phyloP scores from a whole-genome alignment of 2,113 vertebrate genomes.

The Pleuronectes platessa region DNA sequence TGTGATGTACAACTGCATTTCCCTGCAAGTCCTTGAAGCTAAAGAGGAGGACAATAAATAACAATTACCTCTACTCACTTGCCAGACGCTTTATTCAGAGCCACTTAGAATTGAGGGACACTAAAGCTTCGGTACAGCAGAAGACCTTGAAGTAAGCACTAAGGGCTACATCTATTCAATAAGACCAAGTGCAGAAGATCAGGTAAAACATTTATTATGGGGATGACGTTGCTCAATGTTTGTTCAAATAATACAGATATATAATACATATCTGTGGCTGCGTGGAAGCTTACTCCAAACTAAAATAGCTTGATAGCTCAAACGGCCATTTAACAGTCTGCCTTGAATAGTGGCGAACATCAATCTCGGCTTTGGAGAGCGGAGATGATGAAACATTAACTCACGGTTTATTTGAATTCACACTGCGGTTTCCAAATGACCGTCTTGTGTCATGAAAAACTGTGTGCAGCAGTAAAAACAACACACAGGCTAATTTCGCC shows the following conservation, averaged over 20 bases:
- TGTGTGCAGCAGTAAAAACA: constrained; percentile 11
- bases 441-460: not conserved
- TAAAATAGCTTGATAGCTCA: constrained; percentile 30
- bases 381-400: constrained; percentile 27
- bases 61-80: constrained; percentile 4
- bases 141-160: not conserved
- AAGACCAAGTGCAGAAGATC: not conserved
- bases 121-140: not conserved
- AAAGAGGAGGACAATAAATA: constrained; percentile 34
- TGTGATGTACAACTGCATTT: not conserved
- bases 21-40: constrained; percentile 34
- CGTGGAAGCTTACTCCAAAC: not conserved
- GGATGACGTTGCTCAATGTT: constrained; percentile 14
- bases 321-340: constrained; percentile 47
- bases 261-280: not conserved
- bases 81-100: not conserved
- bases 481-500: not conserved
- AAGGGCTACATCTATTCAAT: not conserved
- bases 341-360: constrained; percentile 13
- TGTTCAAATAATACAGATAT: constrained; percentile 35
- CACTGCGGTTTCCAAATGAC: constrained; percentile 22
- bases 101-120: not conserved
- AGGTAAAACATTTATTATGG: constrained; percentile 17
- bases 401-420: constrained; percentile 33
- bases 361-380: constrained; percentile 1